Evolutionary conservation across 2,888 invertebrate species (phyloP), one percentile per base, ranked within the genome.

Genomic region (Nymphalis urticae): DNA sequence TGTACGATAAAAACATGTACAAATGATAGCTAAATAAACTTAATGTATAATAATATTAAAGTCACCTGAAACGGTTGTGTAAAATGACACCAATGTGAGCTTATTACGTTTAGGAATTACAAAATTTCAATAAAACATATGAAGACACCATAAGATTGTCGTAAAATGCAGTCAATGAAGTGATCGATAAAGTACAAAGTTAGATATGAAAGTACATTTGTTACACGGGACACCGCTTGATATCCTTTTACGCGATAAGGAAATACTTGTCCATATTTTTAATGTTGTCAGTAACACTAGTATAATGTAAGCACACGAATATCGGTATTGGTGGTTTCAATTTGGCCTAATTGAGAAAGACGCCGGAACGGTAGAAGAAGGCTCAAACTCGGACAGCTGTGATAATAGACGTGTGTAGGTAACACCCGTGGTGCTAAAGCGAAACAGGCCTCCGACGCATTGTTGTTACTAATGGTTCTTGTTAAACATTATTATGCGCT

Each of bases 141-240:
- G 42, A 47, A 48, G 21, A 48, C 47, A 24, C 24, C 19, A 13
- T 48, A 21, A 48, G 62, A 48, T 24, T 62, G 24, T 42, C 32
- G 50, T 48, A 50, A 27, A 67, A 50, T 62, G 53, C 66, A 67
- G 36, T 62, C 62, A 51, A 53, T 42, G 48, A 82, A 83, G 88
- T 89, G 90, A 88, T 88, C 84, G 80, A 64, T 81, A 85, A 87
- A 91, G 90, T 90, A 90, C 90, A 91, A 91, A 90, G 77, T 75
- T 80, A 82, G 82, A 82, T 78, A 85, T 83, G 82, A 79, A 78
- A 81, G 80, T 81, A 81, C 80, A 76, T 73, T 71, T 64, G 74
- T 70, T 74, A 64, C 62, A 54, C 62, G 27, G 47, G 48, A 48
- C 64, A 51, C 62, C 19, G 62, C 54, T 56, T 17, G 42, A 27